These are phyloP conservation scores for Holothuria leucospilota DNA, from an alignment of 53 echinoderm and acorn worm species.

Conservation along the genomic window DNA sequence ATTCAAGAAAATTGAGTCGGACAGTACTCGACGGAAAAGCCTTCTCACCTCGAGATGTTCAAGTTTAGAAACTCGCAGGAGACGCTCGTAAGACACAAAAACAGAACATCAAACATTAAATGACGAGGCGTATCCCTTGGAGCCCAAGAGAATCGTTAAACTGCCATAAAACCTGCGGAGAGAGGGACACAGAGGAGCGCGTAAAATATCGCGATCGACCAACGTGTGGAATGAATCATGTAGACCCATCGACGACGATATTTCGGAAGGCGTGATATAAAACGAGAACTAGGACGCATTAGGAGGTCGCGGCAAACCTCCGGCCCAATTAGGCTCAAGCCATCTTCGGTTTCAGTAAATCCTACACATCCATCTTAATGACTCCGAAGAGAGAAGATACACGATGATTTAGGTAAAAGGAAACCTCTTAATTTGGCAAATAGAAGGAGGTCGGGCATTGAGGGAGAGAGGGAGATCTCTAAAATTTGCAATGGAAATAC, in stretches of 20 bases:
- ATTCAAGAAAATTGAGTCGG: too few relatives aligned
- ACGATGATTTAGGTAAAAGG: constrained; percentile 35
- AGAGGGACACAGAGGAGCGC: too few relatives aligned
- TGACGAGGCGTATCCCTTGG: background rate
- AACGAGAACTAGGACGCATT: constrained; percentile 26
- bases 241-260: too few relatives aligned
- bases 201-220: too few relatives aligned
- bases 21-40: too few relatives aligned
- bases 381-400: constrained; percentile 1
- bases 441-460: constrained; percentile 11
- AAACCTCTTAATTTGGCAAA: constrained; percentile 39
- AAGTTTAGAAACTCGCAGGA: too few relatives aligned
- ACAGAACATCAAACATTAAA: background rate
- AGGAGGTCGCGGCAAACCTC: constrained; percentile 18
- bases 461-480: background rate
- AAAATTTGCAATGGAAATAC: constrained; percentile 33
- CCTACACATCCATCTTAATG: constrained; percentile 25
- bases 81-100: background rate
- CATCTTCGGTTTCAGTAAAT: constrained; percentile 29
- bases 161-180: too few relatives aligned
- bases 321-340: constrained; percentile 34
- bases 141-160: constrained; percentile 15
- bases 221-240: too few relatives aligned
- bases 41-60: too few relatives aligned
- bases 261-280: background rate